Conservation (phyloP, 2,113 vertebrate genomes). For the Elgaria multicarinata region DNA sequence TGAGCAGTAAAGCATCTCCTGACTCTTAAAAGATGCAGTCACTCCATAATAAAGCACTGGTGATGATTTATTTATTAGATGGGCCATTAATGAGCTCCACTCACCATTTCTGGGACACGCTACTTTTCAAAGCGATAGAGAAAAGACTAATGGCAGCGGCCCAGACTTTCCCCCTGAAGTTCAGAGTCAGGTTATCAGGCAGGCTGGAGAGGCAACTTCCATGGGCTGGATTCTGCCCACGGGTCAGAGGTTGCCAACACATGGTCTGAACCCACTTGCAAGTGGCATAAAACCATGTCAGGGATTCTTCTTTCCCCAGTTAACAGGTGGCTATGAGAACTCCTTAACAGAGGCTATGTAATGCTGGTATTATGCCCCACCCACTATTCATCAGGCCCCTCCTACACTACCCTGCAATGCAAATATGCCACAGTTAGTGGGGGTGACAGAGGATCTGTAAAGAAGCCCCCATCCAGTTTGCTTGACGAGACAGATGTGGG, state of each 20-base stretch:
- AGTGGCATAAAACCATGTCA: not conserved
- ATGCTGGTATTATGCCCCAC: not conserved
- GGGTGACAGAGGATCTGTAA: not conserved
- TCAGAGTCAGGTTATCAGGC: too few species aligned
- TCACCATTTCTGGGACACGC: not conserved
- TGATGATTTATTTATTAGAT: slow-evolving; percentile 22
- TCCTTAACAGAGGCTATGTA: not conserved
- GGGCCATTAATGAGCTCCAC: slow-evolving; percentile 7
- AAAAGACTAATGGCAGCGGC: not conserved
- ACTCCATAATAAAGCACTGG: not conserved
- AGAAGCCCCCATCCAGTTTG: too few species aligned
- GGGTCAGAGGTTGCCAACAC: too few species aligned
- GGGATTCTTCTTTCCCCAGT: too few species aligned
- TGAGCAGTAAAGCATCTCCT: not conserved
- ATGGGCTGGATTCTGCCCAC: too few species aligned
- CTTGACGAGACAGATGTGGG: not conserved
- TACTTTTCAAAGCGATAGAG: not conserved
- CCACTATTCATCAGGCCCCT: not conserved
- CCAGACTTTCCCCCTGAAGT: not conserved
- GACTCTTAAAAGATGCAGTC: not conserved
- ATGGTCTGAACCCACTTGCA: not conserved
- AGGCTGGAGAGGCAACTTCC: too few species aligned
- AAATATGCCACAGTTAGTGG: not conserved
- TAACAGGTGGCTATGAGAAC: not conserved
- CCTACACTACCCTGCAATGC: not conserved